Evolutionary conservation across 2,113 vertebrate genomes (phyloP).

Genomic region (Poecile atricapillus): DNA sequence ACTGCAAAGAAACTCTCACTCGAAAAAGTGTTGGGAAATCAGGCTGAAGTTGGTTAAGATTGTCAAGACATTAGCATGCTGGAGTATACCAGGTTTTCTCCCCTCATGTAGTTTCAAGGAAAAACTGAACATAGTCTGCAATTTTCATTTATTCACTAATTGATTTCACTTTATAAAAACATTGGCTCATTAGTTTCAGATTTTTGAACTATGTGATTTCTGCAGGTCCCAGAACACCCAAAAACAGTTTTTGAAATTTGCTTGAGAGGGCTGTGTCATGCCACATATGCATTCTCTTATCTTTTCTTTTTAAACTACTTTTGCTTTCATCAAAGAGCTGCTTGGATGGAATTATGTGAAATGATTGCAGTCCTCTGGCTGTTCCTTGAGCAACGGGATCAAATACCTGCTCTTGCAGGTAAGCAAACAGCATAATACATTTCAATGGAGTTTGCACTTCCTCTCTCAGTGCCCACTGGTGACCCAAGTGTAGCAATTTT

Average conservation of each 20-base stretch:
- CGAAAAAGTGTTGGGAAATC: background rate
- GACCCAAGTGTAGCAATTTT: background rate
- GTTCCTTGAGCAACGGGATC: background rate
- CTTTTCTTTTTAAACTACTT: background rate
- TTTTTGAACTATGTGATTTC: background rate
- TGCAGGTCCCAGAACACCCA: background rate
- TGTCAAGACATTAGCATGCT: background rate
- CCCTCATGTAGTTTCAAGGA: background rate
- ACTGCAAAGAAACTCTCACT: background rate
- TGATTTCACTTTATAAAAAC: background rate
- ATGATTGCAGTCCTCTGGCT: background rate
- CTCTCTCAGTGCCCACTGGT: background rate
- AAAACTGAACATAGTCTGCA: background rate
- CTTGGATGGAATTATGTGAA: background rate
- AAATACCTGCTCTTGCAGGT: background rate
- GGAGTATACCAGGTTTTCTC: background rate
- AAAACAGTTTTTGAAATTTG: background rate
- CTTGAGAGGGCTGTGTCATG: background rate
- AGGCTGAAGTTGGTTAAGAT: background rate
- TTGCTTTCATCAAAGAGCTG: background rate
- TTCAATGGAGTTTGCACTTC: background rate
- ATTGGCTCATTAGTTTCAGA: background rate
- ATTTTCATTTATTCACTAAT: background rate
- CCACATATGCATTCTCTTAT: background rate
- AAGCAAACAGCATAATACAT: background rate